Base-by-base conservation (phyloP, 2,888 invertebrate species). In the Diarsia brunnea region DNA sequence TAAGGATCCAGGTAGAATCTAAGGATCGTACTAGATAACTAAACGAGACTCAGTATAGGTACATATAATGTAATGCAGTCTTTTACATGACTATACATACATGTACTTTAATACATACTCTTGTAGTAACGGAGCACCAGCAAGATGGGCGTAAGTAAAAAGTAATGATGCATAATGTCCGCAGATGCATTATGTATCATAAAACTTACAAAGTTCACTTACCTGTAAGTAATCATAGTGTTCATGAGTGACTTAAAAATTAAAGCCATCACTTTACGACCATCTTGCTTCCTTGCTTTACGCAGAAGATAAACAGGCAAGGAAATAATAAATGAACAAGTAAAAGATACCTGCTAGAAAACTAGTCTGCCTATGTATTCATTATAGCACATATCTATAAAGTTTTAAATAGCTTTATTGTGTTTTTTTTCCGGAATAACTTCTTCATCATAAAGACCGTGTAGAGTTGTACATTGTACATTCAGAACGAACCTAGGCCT, bases 131-230 rank as follows among this genome's bases (percentile, higher is more conserved):
- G 63, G 49, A 24, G 53, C 49, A 69, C 43, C 74, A 67, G 66
- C 60, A 63, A 73, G 77, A 60, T 75, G 72, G 68, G 67, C 27
- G 64, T 71, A 78, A 71, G 78, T 83, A 83, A 84, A 81, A 87
- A 81, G 69, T 81, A 85, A 86, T 81, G 75, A 78, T 78, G 65
- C 63, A 79, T 84, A 78, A 84, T 86, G 65, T 69, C 45, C 72
- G 72, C 51, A 61, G 67, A 84, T 68, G 65, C 79, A 86, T 86
- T 84, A 85, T 75, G 72, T 60, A 61, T 73, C 79, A 84, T 85
- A 86, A 84, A 84, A 77, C 49, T 73, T 73, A 67, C 74, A 76
- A 79, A 70, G 84, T 81, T 84, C 71, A 73, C 53, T 77, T 77
- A 75, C 70, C 79, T 61, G 68, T 49, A 81, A 76, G 78, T 67